Evolutionary conservation across 2,113 vertebrate species (phyloP).

Genomic region (Phrynosoma platyrhinos): DNA sequence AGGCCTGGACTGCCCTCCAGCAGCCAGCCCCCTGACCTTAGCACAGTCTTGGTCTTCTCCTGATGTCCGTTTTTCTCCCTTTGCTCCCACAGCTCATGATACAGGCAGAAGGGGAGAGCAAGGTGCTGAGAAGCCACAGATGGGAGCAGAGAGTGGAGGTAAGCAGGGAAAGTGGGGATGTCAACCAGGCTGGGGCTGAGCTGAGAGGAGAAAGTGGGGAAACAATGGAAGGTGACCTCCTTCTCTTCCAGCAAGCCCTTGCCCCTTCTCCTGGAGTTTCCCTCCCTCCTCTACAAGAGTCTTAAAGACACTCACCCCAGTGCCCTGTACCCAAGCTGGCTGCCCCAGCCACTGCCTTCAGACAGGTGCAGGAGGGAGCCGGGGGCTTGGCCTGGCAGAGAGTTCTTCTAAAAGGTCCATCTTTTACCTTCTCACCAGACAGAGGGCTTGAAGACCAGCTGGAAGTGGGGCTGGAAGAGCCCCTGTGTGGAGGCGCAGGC

Average conservation of each 20-base stretch:
- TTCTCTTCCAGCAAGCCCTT: too few relatives aligned
- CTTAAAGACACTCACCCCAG: too few relatives aligned
- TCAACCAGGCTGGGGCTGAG: too few relatives aligned
- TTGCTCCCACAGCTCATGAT: constrained; percentile 33
- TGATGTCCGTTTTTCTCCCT: too few relatives aligned
- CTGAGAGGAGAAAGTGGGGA: too few relatives aligned
- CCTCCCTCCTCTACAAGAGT: too few relatives aligned
- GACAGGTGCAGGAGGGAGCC: neutral
- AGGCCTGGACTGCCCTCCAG: too few relatives aligned
- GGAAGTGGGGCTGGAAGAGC: constrained; percentile 17
- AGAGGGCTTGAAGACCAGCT: constrained; percentile 44
- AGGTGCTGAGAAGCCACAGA: constrained; percentile 48
- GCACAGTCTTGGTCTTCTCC: too few relatives aligned
- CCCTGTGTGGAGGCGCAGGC: constrained; percentile 25
- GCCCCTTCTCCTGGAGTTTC: too few relatives aligned
- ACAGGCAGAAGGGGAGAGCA: constrained; percentile 60
- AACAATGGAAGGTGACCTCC: too few relatives aligned
- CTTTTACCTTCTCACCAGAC: constrained; percentile 38
- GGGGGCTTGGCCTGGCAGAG: neutral
- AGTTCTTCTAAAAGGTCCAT: neutral
- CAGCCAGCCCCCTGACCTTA: too few relatives aligned
- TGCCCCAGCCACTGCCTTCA: neutral
- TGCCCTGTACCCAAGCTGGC: too few relatives aligned
- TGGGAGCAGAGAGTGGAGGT: constrained; percentile 56
- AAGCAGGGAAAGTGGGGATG: neutral